Evolutionary conservation across 2,888 invertebrate species (phyloP).

Genomic region (Apodemia mormo): DNA sequence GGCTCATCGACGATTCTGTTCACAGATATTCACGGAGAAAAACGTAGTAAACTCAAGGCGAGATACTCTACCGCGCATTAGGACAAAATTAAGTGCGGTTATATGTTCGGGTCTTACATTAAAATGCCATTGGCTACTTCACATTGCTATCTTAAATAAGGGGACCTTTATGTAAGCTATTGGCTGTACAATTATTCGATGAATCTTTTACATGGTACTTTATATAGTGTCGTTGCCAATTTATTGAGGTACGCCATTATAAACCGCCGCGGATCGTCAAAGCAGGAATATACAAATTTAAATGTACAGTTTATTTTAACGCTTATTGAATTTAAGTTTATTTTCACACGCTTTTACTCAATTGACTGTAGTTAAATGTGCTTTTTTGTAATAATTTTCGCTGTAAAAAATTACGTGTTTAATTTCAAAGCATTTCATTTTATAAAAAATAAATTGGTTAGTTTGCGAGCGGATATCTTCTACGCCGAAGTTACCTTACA

Average conservation of each 20-base stretch:
- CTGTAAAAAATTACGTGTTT: no score
- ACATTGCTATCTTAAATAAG: slow-evolving; percentile 61
- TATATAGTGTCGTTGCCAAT: slow-evolving; percentile 51
- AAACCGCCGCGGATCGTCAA: slow-evolving; percentile 34
- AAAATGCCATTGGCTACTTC: slow-evolving; percentile 74
- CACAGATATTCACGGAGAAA: slow-evolving; percentile 69
- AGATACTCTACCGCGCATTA: slow-evolving; percentile 70
- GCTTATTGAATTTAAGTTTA: neutral
- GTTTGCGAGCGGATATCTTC: no score
- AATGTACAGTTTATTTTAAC: neutral
- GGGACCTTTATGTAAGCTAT: slow-evolving; percentile 51
- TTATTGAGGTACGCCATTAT: slow-evolving; percentile 40
- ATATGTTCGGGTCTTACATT: slow-evolving; percentile 77
- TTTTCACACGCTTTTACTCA: neutral
- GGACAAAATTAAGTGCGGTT: slow-evolving; percentile 80
- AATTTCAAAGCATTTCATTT: no score
- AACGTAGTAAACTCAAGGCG: slow-evolving; percentile 57
- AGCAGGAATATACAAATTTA: slow-evolving; percentile 17
- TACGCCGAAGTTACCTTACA: no score
- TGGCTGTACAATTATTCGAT: slow-evolving; percentile 69
- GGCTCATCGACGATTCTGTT: slow-evolving; percentile 73
- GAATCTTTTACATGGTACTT: slow-evolving; percentile 54
- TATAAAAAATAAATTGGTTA: no score
- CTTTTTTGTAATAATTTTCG: no score
- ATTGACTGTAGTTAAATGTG: neutral